Conservation (phyloP, 2,888 invertebrate genomes). For the Pristionchus japonicus region DNA sequence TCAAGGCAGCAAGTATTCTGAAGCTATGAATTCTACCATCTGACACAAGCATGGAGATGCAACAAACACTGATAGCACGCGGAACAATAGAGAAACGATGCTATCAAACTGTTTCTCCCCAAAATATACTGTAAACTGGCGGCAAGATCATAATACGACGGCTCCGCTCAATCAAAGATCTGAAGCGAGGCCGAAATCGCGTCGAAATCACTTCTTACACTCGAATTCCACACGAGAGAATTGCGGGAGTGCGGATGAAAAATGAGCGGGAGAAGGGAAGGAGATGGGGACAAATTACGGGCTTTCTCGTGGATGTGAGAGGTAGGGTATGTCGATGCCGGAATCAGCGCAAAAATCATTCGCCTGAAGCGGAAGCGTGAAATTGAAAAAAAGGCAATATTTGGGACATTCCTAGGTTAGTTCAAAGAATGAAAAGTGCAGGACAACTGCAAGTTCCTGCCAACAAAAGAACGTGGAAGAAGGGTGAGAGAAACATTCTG, state of each 20-base stretch:
- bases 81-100: not conserved
- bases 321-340: too few species aligned
- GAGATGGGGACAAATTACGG: not conserved
- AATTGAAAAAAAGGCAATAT: too few species aligned
- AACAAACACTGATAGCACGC: not conserved
- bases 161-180: not conserved
- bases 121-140: not conserved
- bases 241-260: conserved; percentile 3
- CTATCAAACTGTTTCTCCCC: not conserved
- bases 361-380: too few species aligned
- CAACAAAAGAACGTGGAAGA: not conserved
- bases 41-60: too few species aligned
- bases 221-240: not conserved
- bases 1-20: too few species aligned
- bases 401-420: too few species aligned
- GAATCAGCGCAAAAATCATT: too few species aligned
- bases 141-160: not conserved
- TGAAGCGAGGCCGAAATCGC: not conserved
- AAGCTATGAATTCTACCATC: too few species aligned
- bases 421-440: too few species aligned
- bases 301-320: not conserved
- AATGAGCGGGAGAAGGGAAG: not conserved
- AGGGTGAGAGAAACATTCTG: too few species aligned
- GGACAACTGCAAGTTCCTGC: not conserved
- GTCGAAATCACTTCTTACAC: conserved; percentile 16